Evolutionary conservation across 2,113 vertebrate genomes (phyloP).

Genomic region (Tretioscincus oriximinensis): DNA sequence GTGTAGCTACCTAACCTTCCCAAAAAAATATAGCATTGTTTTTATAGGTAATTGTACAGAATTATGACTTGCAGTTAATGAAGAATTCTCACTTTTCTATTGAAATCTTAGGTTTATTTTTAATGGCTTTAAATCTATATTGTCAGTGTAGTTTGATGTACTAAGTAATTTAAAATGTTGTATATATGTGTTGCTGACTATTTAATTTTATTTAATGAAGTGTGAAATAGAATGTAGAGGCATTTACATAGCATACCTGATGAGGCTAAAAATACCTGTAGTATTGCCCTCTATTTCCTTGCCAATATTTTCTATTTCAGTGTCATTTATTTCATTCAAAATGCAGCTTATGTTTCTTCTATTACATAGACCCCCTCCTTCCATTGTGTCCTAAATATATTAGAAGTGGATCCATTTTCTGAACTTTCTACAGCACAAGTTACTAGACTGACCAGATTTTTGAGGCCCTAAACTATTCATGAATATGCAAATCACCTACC

Average conservation of each 20-base stretch:
- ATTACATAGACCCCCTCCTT: background rate
- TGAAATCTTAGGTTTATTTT: background rate
- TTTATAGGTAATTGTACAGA: background rate
- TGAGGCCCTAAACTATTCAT: too few relatives aligned
- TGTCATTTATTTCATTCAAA: slow-evolving; percentile 5
- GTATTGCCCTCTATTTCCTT: background rate
- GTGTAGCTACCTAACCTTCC: background rate
- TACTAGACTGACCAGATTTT: too few relatives aligned
- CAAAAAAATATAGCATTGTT: background rate
- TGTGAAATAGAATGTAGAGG: background rate
- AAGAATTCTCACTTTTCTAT: slow-evolving; percentile 18
- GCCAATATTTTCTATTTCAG: background rate
- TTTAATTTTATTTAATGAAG: slow-evolving; percentile 20
- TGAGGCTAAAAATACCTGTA: slow-evolving; percentile 16
- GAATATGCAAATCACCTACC: too few relatives aligned
- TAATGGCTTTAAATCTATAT: slow-evolving; percentile 24
- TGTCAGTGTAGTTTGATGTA: slow-evolving; percentile 11
- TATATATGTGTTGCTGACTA: background rate
- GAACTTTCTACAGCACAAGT: too few relatives aligned
- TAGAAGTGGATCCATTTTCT: background rate
- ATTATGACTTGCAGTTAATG: background rate
- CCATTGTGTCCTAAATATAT: background rate
- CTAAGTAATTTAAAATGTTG: slow-evolving; percentile 14
- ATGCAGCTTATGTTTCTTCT: background rate
- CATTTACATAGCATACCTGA: background rate